Evolutionary conservation across 2,888 invertebrate species (phyloP).

Genomic region (Chymomyza procnemis): DNA sequence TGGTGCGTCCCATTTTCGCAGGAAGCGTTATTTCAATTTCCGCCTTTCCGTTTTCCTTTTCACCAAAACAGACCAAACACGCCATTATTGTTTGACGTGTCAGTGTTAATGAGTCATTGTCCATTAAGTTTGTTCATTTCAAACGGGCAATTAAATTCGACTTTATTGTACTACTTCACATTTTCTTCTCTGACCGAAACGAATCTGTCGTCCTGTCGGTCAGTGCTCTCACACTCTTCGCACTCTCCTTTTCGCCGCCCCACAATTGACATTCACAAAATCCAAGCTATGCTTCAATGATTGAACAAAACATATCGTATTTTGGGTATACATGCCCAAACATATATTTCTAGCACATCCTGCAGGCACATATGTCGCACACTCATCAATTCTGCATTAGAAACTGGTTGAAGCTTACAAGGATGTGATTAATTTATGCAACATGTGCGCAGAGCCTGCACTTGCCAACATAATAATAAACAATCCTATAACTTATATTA

Average conservation of each 20-base stretch:
- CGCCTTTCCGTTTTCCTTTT: slow-evolving; percentile 61
- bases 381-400: slow-evolving; percentile 1
- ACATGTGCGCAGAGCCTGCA: too few species aligned
- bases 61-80: slow-evolving; percentile 63
- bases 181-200: slow-evolving; percentile 27
- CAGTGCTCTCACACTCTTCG: neutral
- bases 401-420: neutral
- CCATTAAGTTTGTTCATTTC: slow-evolving; percentile 73
- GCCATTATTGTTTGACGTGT: slow-evolving; percentile 74
- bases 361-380: slow-evolving; percentile 28
- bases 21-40: slow-evolving; percentile 73
- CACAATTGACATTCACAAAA: slow-evolving; percentile 4
- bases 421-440: too few species aligned
- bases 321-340: neutral
- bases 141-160: slow-evolving; percentile 71
- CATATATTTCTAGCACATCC: neutral
- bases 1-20: slow-evolving; percentile 48
- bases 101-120: slow-evolving; percentile 76
- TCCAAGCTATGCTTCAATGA: neutral
- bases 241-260: neutral
- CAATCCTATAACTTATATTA: too few species aligned
- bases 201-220: neutral
- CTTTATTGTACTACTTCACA: slow-evolving; percentile 75
- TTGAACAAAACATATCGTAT: neutral
- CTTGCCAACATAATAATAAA: too few species aligned